Base-by-base conservation (phyloP, 2,888 invertebrate species). In the Pheosia tremula region DNA sequence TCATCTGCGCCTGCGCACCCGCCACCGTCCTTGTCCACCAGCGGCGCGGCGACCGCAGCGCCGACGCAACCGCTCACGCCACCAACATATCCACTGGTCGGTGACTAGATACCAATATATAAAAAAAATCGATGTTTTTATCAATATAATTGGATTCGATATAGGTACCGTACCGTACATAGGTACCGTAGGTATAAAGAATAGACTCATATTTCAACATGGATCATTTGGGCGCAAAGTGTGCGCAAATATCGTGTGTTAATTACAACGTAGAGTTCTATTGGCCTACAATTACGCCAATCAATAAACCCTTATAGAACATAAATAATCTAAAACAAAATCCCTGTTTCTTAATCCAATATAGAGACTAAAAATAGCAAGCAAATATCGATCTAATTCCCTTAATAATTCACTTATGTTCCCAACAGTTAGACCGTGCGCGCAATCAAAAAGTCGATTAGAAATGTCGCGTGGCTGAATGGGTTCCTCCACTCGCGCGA, bases 1-100 rank as follows among this genome's bases (percentile, higher is more conserved):
- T 97, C 97, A 78, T 97, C 97, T 0, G 92, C 94, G 69, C 90
- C 93, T 55, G 88, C 93, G 82, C 90, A 90, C 0, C 88, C 90
- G 2, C 87, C 92, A 47, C 83, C 90, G 62, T 92, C 93, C 74
- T 93, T 90, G 59, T 91, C 92, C 43, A 79, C 83, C 54, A 86
- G 77, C 49, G 87, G 87, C 0, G 78, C 88, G 1, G 79, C 87
- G 1, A 73, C 79, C 0, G 80, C 86, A 3, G 82, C 86, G 0
- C 74, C 88, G 0, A 81, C 88, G 64, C 89, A 89, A 0, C 84
- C 87, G 11, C 82, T 81, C 5, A 81, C 84, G 0, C 80, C 87
- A 3, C 85, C 90, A 7, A 84, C 87, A 78, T 91, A 91, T 0
- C 87, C 91, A 59, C 89, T 89, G 72, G 92, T 91, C 49, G 93